Evolutionary conservation across 2,113 vertebrate species (phyloP), one percentile per base, ranked within the genome.

Genomic region (Lasiurus borealis): DNA sequence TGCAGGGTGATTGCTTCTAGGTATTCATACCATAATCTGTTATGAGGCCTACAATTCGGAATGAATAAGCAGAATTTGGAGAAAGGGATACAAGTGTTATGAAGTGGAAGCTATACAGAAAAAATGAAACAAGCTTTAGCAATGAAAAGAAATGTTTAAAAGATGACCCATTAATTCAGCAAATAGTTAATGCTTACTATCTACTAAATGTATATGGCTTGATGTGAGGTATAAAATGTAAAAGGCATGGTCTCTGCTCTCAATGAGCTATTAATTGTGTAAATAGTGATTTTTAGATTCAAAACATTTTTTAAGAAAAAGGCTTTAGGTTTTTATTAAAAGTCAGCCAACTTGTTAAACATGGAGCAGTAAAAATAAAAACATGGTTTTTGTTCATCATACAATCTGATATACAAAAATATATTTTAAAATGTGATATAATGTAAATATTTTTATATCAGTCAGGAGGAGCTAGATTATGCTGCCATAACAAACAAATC

Each of bases 261-360:
- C 77, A 94, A 9, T 85, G 85, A 91, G 25, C 27, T 54, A 48
- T 73, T 29, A 44, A 29, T 44, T 14, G 36, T 29, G 7, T 93
- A 88, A 88, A 34, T n/a, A 16, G 29, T 44, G 25, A 72, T 77
- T 82, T 75, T 91, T 76, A 91, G 52, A 95, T 77, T 92, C 15
- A 3, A 81, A 93, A 87, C 1, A 59, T 27, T 77, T 73, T 62
- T 72, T 92, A 21, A 85, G 52, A 85, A 91, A 89, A 85, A 8
- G 6, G 5, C 57, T 93, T 94, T 29, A 64, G 46, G 31, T 11
- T 50, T 75, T 57, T 57, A 27, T n/a, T 66, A 59, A 46, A 31
- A 8, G 8, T 14, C n/a, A n/a, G 18, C 3, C n/a, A 81, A 54
- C 21, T 78, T 85, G 71, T 59, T 93, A 84, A 75, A 54, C 52